These are phyloP conservation scores for Conopomorpha cramerella DNA, from an alignment of 1,140 invertebrate species.

Conservation along the genomic window DNA sequence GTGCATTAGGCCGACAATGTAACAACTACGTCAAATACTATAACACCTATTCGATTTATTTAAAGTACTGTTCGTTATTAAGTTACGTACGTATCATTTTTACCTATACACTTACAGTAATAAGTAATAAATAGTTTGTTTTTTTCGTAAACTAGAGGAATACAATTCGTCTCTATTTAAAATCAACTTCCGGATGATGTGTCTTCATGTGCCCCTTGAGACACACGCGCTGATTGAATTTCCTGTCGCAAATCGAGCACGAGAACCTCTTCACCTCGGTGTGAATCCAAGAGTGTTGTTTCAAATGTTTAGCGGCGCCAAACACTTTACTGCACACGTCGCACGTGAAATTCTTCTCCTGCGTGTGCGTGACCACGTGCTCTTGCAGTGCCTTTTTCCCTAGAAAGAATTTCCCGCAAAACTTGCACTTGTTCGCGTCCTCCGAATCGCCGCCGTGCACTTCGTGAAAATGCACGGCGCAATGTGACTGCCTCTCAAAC, in stretches of 20 bases:
- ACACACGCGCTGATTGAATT: slow-evolving; percentile 52
- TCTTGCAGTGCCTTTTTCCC: not conserved
- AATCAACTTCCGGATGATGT: not conserved
- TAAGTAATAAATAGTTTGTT: too few relatives aligned
- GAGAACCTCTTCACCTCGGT: slow-evolving; percentile 62
- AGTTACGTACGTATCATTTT: too few relatives aligned
- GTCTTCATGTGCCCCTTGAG: slow-evolving; percentile 20
- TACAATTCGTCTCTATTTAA: too few relatives aligned
- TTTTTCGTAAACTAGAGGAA: too few relatives aligned
- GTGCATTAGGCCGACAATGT: too few relatives aligned
- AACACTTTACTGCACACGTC: slow-evolving; percentile 38
- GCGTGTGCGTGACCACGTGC: slow-evolving; percentile 25
- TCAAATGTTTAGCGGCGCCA: slow-evolving; percentile 15
- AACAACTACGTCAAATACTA: too few relatives aligned
- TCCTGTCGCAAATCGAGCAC: slow-evolving; percentile 62
- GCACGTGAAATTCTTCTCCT: slow-evolving; percentile 50
- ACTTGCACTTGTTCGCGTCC: slow-evolving; percentile 5
- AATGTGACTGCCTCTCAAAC: slow-evolving; percentile 7
- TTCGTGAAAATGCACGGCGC: slow-evolving; percentile 10
- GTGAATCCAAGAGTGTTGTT: slow-evolving; percentile 52
- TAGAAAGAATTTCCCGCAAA: slow-evolving; percentile 11
- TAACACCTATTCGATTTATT: too few relatives aligned
- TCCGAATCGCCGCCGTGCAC: slow-evolving; percentile 9
- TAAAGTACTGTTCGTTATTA: too few relatives aligned
- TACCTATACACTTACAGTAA: too few relatives aligned